Evolutionary conservation across 1,140 invertebrate species (phyloP).

Genomic region (Cydia strobilella): DNA sequence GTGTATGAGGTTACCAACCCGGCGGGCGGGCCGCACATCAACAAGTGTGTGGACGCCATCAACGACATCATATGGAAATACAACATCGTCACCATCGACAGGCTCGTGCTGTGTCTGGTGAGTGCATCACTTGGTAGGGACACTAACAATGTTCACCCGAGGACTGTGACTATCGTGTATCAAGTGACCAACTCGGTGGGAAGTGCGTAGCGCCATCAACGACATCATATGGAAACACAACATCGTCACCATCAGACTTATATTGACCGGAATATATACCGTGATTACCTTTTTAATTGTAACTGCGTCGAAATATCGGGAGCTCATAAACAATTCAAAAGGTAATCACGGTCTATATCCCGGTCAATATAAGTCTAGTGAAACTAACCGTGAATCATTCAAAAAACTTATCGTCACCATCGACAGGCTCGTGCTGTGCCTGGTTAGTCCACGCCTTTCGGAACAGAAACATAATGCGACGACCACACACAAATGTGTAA

Average conservation of each 20-base stretch:
- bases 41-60: conserved; percentile 96
- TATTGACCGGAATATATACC: no score
- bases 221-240: conserved; percentile 99
- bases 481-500: no score
- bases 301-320: no score
- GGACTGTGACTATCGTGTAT: no score
- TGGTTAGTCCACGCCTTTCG: conserved; percentile 81
- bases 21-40: conserved; percentile 89
- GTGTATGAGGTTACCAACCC: conserved; percentile 95
- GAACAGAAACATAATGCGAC: neutral
- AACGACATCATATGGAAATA: conserved; percentile 99
- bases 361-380: no score
- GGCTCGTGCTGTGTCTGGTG: conserved; percentile 93
- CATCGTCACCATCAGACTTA: conserved; percentile 96
- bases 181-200: conserved; percentile 85
- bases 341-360: no score
- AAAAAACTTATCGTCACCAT: conserved; percentile 98
- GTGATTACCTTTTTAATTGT: no score
- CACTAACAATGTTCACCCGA: neutral
- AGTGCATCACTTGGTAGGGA: conserved; percentile 53
- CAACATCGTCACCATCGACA: conserved; percentile 96
- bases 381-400: no score
- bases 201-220: conserved; percentile 96
- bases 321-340: no score
- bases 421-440: conserved; percentile 93